Conservation (phyloP, 2,797 vertebrate genomes). For the Lagorchestes hirsutus region DNA sequence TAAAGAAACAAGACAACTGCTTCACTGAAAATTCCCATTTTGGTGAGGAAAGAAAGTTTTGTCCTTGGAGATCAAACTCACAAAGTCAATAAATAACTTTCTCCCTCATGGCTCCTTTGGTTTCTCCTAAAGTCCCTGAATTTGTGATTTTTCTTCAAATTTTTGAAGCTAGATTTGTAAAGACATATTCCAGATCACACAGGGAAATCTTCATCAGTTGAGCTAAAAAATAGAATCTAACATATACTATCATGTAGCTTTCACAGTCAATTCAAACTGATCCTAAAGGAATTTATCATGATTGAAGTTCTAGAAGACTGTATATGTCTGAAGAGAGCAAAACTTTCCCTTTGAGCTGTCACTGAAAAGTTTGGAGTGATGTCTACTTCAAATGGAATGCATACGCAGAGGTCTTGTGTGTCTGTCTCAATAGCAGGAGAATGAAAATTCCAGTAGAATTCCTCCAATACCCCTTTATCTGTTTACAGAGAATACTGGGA, state of each 20-base stretch:
- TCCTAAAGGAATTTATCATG: slow-evolving; percentile 2
- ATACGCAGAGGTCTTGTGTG: not conserved
- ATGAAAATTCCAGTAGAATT: not conserved
- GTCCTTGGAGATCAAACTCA: not conserved
- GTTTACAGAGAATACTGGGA: not conserved
- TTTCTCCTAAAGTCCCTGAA: not conserved
- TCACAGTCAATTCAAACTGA: slow-evolving; percentile 38
- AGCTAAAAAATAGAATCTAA: not conserved
- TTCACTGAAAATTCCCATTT: not conserved
- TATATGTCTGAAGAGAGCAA: not conserved
- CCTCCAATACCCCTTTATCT: not conserved
- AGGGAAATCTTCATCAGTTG: not conserved
- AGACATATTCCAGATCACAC: not conserved
- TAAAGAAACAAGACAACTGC: not conserved
- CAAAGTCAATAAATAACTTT: slow-evolving; percentile 1
- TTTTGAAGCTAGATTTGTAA: not conserved
- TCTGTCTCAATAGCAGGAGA: not conserved
- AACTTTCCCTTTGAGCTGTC: not conserved
- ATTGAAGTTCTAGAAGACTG: slow-evolving; percentile 13
- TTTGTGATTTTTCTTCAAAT: not conserved
- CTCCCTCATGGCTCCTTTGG: not conserved
- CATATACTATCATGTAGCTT: not conserved
- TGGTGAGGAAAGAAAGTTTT: not conserved
- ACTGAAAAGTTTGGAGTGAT: not conserved
- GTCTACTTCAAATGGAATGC: not conserved